Conservation (phyloP, 1,140 invertebrate species). For the Calosoma granatense region DNA sequence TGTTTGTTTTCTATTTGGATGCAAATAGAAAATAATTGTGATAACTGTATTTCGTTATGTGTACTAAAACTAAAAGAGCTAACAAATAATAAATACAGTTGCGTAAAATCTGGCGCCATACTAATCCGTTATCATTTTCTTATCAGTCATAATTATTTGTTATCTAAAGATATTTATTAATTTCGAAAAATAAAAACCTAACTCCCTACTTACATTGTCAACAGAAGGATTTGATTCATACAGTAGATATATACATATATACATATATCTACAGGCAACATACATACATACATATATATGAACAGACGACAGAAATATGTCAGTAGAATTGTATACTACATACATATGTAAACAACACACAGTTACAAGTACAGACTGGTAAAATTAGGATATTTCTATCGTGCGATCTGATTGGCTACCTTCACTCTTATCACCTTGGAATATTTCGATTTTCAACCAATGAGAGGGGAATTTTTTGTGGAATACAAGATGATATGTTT, state of each 20-base stretch:
- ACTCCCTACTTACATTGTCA: not conserved
- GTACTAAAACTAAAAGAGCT: too few species aligned
- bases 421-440: not conserved
- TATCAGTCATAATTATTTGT: conserved; percentile 15
- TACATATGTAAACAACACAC: not conserved
- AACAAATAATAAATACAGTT: conserved; percentile 1
- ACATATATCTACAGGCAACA: too few species aligned
- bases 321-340: not conserved
- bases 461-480: not conserved
- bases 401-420: not conserved
- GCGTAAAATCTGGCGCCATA: conserved; percentile 4
- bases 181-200: not conserved
- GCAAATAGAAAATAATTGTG: too few species aligned
- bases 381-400: not conserved
- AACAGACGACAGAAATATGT: not conserved
- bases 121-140: not conserved
- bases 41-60: too few species aligned
- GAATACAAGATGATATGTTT: not conserved
- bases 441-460: not conserved
- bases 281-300: too few species aligned
- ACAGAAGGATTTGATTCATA: not conserved
- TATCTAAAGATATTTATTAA: conserved; percentile 12
- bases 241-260: too few species aligned
- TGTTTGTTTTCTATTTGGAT: too few species aligned
- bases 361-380: not conserved